These are phyloP conservation scores for Liasis olivaceus DNA, from an alignment of 2,797 vertebrate genomes.

Conservation along the genomic window DNA sequence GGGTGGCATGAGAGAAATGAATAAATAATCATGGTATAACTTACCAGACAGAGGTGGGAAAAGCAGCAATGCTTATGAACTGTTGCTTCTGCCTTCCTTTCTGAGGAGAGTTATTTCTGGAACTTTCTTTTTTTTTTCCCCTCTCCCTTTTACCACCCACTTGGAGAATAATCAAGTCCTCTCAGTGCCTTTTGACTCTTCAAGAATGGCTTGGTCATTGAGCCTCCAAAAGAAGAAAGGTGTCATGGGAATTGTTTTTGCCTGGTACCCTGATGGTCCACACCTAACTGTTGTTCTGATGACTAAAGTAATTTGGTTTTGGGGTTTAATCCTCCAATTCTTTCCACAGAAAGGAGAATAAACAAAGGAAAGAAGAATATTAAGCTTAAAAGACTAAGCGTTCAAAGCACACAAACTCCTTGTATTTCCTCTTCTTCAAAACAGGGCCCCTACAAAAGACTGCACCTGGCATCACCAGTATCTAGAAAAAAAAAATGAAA, in stretches of 20 bases:
- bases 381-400: constrained; percentile 18
- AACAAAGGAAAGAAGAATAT: constrained; percentile 23
- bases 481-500: constrained; percentile 40
- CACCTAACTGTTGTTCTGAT: constrained; percentile 17
- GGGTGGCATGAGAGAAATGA: constrained; percentile 48
- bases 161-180: constrained; percentile 40
- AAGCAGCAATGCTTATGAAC: constrained; percentile 29
- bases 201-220: constrained; percentile 22
- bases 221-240: constrained; percentile 25
- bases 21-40: constrained; percentile 45
- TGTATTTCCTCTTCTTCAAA: constrained; percentile 49
- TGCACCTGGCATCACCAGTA: constrained; percentile 53
- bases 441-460: constrained; percentile 40
- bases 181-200: constrained; percentile 45
- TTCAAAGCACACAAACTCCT: constrained; percentile 26
- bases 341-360: neutral
- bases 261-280: constrained; percentile 35
- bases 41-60: constrained; percentile 54
- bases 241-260: constrained; percentile 26
- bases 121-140: constrained; percentile 13
- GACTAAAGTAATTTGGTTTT: constrained; percentile 9
- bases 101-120: constrained; percentile 11
- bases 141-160: constrained; percentile 28
- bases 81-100: constrained; percentile 44
- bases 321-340: constrained; percentile 25